A percentile compares a stretch with the other conserved stretches of the same genome.
Conservation (phyloP, 2,797 vertebrate species). For the Lindbergichthys nudifrons region DNA sequence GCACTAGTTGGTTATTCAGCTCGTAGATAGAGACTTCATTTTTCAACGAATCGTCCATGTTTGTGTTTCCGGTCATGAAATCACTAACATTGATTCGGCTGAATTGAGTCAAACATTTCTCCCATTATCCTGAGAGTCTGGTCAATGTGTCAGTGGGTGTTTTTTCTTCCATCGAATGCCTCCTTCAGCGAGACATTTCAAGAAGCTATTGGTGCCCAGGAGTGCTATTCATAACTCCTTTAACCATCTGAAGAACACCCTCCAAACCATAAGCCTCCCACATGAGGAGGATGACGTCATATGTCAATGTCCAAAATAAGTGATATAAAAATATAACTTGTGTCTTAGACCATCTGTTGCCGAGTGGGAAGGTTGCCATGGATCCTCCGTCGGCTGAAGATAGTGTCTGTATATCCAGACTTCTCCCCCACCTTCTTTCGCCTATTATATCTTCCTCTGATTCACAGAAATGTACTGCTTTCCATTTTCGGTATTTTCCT, state of each 20-base stretch:
- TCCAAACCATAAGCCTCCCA: background rate
- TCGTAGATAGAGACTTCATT: no score
- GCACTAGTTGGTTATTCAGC: no score
- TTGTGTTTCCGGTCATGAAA: no score
- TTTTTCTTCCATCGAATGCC: background rate
- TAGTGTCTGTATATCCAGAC: conserved; percentile 24
- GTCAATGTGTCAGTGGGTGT: background rate
- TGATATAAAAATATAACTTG: conserved; percentile 22
- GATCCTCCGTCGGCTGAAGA: conserved; percentile 42
- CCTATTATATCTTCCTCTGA: conserved; percentile 23
- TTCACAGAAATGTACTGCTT: conserved; percentile 17
- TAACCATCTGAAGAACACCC: no score
- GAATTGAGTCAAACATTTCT: background rate
- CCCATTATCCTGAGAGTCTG: background rate
- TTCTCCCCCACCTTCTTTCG: background rate
- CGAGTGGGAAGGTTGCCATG: conserved; percentile 64
- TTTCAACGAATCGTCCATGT: no score
- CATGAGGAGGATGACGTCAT: background rate
- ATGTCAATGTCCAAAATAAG: background rate
- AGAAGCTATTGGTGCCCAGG: background rate
- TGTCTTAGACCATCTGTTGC: conserved; percentile 54
- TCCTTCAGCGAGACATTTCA: background rate
- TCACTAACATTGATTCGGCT: background rate
- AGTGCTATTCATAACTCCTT: conserved; percentile 1
- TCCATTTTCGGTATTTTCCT: background rate